Evolutionary conservation across 2,888 invertebrate genomes (phyloP).

Genomic region (Tetragonula carbonaria): DNA sequence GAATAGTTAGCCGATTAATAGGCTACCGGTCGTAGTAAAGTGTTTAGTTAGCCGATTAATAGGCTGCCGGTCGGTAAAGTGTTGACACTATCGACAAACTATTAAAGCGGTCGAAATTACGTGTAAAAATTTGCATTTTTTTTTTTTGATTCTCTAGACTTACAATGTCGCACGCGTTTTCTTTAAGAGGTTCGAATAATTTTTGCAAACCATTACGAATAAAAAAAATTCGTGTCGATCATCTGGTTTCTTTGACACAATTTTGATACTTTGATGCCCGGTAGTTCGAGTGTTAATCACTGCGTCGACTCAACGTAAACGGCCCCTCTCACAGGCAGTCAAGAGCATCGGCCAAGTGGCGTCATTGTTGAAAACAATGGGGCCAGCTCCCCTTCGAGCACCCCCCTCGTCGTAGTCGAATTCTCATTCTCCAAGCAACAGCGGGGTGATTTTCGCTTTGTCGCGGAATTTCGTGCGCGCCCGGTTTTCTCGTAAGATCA

Average conservation of each 20-base stretch:
- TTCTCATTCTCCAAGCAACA: slow-evolving; percentile 6
- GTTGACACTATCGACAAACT: no score
- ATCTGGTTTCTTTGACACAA: neutral
- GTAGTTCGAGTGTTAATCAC: neutral
- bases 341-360: slow-evolving; percentile 54
- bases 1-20: no score
- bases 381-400: slow-evolving; percentile 18
- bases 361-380: slow-evolving; percentile 55
- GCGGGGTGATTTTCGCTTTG: slow-evolving; percentile 38
- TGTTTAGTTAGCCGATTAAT: no score
- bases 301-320: slow-evolving; percentile 25
- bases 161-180: no score
- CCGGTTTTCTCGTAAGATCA: neutral
- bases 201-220: neutral
- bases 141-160: no score
- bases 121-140: no score
- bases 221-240: neutral
- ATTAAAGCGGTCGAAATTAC: no score
- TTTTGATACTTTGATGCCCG: no score
- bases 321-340: slow-evolving; percentile 38
- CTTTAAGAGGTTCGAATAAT: no score
- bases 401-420: slow-evolving; percentile 14
- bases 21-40: no score
- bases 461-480: slow-evolving; percentile 10
- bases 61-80: no score